Evolutionary conservation across 1,140 invertebrate species (phyloP).

Genomic region (Pseudachorutes palmiensis): DNA sequence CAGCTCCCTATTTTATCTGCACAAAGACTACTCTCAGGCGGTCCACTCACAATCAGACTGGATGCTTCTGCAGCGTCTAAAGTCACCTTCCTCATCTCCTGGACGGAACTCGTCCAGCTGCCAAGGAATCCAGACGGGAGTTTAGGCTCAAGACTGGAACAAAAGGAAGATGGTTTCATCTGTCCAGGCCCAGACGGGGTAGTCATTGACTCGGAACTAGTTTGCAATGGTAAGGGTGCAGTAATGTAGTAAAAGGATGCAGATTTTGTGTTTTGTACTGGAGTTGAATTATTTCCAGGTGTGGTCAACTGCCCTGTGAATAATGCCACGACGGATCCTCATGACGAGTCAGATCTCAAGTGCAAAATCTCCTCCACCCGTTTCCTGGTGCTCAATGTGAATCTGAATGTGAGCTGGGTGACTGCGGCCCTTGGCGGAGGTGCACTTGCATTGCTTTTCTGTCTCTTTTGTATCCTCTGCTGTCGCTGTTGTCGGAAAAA

Average conservation of each 20-base stretch:
- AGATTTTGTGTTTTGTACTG: too few species aligned
- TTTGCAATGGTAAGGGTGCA: slow-evolving; percentile 76
- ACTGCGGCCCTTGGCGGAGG: slow-evolving; percentile 30
- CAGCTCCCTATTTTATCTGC: slow-evolving; percentile 66
- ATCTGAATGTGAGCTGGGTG: slow-evolving; percentile 34
- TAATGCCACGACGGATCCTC: slow-evolving; percentile 45
- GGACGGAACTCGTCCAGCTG: slow-evolving; percentile 79
- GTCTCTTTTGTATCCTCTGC: slow-evolving; percentile 31
- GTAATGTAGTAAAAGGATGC: too few species aligned
- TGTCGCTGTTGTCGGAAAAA: slow-evolving; percentile 31
- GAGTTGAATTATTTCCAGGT: background rate
- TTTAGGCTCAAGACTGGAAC: slow-evolving; percentile 56
- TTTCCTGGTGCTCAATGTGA: slow-evolving; percentile 33
- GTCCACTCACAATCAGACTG: slow-evolving; percentile 43
- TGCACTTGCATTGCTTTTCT: slow-evolving; percentile 25
- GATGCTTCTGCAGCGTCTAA: slow-evolving; percentile 58
- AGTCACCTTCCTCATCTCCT: slow-evolving; percentile 74
- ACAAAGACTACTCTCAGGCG: slow-evolving; percentile 53
- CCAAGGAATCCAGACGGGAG: slow-evolving; percentile 70
- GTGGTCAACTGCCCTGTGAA: slow-evolving; percentile 66
- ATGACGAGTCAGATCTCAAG: slow-evolving; percentile 40
- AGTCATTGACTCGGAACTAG: slow-evolving; percentile 67
- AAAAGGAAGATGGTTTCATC: slow-evolving; percentile 57
- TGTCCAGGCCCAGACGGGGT: slow-evolving; percentile 68
- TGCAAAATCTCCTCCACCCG: slow-evolving; percentile 35